Evolutionary conservation across 2,797 vertebrate species (phyloP).

Genomic region (Sternarchorhynchus goeldii): DNA sequence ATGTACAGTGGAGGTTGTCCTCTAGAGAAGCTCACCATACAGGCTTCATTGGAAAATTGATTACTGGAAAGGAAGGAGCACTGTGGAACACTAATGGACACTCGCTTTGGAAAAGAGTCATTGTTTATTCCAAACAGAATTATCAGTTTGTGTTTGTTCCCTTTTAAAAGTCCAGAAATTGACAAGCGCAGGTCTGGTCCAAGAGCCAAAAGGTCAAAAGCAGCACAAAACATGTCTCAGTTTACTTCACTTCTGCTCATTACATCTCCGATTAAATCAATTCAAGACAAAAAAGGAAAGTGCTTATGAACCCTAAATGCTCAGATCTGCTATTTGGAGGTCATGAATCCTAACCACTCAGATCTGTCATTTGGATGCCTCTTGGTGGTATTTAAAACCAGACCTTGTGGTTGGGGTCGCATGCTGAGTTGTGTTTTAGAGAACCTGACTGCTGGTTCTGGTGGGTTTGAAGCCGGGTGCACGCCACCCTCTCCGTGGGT

Average conservation of each 20-base stretch:
- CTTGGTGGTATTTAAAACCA: conserved; percentile 18
- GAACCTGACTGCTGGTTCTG: conserved; percentile 17
- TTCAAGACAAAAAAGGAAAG: too few relatives aligned
- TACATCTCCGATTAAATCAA: not conserved
- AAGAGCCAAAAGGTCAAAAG: conserved; percentile 31
- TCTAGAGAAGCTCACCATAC: not conserved
- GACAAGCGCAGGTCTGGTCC: conserved; percentile 5
- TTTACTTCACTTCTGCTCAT: not conserved
- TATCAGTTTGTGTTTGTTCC: conserved; percentile 39
- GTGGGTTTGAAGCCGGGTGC: conserved; percentile 60
- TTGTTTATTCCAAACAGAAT: conserved; percentile 32
- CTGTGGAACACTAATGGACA: conserved; percentile 49
- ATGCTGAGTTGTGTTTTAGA: conserved; percentile 9
- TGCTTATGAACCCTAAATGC: not conserved
- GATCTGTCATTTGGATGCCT: not conserved
- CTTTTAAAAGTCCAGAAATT: conserved; percentile 12
- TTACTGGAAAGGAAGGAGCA: conserved; percentile 52
- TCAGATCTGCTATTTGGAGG: not conserved
- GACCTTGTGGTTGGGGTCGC: not conserved
- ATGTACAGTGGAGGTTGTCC: not conserved
- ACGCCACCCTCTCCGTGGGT: conserved; percentile 51
- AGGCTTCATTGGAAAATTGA: conserved; percentile 43
- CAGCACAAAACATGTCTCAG: not conserved
- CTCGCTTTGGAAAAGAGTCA: not conserved
- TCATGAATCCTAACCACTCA: not conserved